phyloP scores from a whole-genome alignment of 2,797 vertebrate species.

The Tauraco hartlaubi region DNA sequence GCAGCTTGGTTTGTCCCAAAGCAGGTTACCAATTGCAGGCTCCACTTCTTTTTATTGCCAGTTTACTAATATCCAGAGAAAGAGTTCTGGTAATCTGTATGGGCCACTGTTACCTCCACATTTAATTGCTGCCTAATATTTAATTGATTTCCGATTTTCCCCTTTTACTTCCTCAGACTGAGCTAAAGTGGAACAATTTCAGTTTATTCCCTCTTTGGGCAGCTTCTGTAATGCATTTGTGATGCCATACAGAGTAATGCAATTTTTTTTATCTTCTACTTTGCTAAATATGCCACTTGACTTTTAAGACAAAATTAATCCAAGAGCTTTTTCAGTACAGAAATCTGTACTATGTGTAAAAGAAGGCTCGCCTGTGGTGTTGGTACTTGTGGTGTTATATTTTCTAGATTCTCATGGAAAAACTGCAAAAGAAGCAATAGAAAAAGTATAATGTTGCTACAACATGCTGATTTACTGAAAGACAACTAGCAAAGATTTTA shows the following conservation, averaged over 20 bases:
- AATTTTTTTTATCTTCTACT: neutral
- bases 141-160: neutral
- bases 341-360: neutral
- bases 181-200: neutral
- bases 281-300: neutral
- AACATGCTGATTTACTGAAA: neutral
- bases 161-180: neutral
- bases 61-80: neutral
- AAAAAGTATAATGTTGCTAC: neutral
- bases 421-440: conserved; percentile 14
- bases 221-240: neutral
- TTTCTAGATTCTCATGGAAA: neutral
- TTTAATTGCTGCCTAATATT: neutral
- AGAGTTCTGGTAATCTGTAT: neutral
- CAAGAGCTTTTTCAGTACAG: neutral
- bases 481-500: neutral
- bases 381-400: neutral
- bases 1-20: neutral
- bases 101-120: neutral
- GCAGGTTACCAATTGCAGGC: neutral
- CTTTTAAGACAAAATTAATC: neutral
- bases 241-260: neutral
- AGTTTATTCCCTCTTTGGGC: neutral
- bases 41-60: neutral
- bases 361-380: neutral